Evolutionary conservation across 2,888 invertebrate genomes (phyloP), one percentile per base, ranked within the genome.

Genomic region (Dexiosoma caninum): DNA sequence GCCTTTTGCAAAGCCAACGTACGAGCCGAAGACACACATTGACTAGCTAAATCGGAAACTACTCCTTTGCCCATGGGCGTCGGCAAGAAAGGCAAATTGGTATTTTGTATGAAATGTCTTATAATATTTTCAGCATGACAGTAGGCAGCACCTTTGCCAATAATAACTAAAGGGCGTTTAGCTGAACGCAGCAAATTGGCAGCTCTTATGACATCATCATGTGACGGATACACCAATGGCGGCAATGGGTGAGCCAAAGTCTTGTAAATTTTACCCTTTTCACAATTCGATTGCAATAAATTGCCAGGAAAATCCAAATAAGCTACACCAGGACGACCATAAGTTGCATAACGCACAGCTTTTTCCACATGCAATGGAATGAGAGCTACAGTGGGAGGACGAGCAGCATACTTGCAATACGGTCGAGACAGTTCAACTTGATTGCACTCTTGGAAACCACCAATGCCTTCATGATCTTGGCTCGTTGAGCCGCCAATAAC

Each of bases 51-150:
- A 86, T 96, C 95, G 5, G 93, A 92, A 0, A 95, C 94, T 6
- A 95, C 95, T 8, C 95, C 95, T 89, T 95, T 95, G 16, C 95
- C 98, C 97, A 98, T 98, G 9, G 98, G 98, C 3, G 97, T 98
- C 0, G 98, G 96, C 83, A 98, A 91, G 91, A 98, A 98, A 0
- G 98, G 98, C 49, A 98, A 88, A 83, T 94, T 93, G 2, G 94
- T 94, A 16, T 91, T 91, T 10, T 93, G 91, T 9, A 98, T 93
- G 0, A 98, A 92, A 66, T 93, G 92, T 16, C 92, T 91, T 23
- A 97, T 89, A 66, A 93, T 92, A 0, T 92, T 91, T 89, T 98
- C 98, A 0, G 97, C 95, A 81, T 93, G 91, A 0, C 93, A 93
- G 88, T 96, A 97, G 16, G 95, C 96, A 16, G 96, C 95, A 0